Evolutionary conservation across 2,113 vertebrate species (phyloP).

Genomic region (Mormyrus iriodes): DNA sequence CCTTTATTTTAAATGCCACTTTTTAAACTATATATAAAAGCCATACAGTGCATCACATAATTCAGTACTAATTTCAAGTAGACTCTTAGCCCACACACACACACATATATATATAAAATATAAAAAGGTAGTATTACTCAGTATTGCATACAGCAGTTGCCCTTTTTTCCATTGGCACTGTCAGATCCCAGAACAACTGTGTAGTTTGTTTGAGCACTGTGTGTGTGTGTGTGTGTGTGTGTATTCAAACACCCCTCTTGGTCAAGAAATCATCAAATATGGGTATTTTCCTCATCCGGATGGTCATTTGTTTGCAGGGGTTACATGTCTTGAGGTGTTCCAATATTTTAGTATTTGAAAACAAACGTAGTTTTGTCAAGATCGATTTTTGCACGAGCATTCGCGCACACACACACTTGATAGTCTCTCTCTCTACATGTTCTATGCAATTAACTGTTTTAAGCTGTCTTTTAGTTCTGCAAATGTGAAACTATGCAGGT

Average conservation of each 20-base stretch:
- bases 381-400: background rate
- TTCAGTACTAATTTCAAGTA: background rate
- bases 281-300: background rate
- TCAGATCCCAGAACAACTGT: background rate
- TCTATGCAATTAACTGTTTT: slow-evolving; percentile 53
- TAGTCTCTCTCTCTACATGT: slow-evolving; percentile 20
- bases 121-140: no score
- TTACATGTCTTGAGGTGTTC: background rate
- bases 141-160: background rate
- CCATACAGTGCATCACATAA: background rate
- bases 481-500: slow-evolving; percentile 35
- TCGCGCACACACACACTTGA: background rate
- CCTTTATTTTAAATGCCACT: background rate
- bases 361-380: background rate
- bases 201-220: background rate
- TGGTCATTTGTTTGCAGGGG: background rate
- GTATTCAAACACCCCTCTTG: background rate
- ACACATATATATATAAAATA: background rate
- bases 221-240: background rate
- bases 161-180: background rate
- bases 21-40: background rate
- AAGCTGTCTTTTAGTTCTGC: slow-evolving; percentile 26
- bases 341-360: background rate
- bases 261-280: background rate
- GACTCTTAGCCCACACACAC: background rate